phyloP scores from a whole-genome alignment of 2,888 invertebrate genomes.

The Papilio protenor region DNA sequence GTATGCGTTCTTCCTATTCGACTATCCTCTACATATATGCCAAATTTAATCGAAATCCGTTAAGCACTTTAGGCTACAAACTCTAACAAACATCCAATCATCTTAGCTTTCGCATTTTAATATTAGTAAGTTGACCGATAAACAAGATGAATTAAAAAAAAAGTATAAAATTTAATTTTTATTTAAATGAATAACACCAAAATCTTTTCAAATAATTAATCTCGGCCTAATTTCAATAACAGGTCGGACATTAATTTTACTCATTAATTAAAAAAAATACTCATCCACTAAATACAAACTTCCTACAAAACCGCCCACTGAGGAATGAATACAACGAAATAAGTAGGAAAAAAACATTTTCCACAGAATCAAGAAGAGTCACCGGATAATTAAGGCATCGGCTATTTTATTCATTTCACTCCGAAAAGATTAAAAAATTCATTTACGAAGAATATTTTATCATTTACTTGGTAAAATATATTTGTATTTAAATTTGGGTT shows the following conservation, averaged over 20 bases:
- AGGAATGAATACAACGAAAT: conserved; percentile 33
- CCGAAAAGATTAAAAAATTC: conserved; percentile 53
- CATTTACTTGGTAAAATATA: conserved; percentile 14
- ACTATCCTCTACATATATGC: no score
- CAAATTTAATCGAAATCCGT: no score
- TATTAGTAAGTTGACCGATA: no score
- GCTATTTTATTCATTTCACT: conserved; percentile 69
- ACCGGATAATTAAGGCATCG: conserved; percentile 78
- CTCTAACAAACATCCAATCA: no score
- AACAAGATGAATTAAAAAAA: not conserved
- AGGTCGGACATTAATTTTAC: not conserved
- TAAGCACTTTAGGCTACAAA: no score
- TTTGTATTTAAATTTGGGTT: not conserved
- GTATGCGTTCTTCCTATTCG: no score
- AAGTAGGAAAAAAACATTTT: conserved; percentile 44
- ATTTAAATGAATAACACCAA: not conserved
- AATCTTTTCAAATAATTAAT: conserved; percentile 10
- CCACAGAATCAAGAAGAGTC: conserved; percentile 56
- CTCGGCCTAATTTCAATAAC: not conserved
- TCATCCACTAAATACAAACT: conserved; percentile 33
- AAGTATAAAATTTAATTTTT: not conserved
- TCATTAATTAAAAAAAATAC: conserved; percentile 36
- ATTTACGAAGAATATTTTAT: conserved; percentile 49
- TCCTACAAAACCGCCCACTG: conserved; percentile 28
- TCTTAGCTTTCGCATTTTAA: no score